Percentiles rank a stretch among this genome's conserved stretches.
phyloP scores from a whole-genome alignment of 1,140 invertebrate genomes.

The Polypedilum vanderplanki region DNA sequence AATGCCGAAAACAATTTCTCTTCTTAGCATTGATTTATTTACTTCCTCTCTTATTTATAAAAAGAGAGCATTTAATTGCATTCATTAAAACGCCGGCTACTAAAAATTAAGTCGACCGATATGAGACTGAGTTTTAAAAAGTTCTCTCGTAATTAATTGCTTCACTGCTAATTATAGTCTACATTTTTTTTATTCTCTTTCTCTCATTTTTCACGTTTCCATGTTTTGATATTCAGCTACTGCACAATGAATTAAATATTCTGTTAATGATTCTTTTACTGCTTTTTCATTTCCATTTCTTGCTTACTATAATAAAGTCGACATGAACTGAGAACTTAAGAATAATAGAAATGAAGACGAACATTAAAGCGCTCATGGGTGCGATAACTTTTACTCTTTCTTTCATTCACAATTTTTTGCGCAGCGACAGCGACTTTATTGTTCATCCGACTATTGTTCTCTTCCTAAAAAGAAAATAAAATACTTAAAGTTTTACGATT shows the following conservation, averaged over 20 bases:
- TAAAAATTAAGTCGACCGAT: too few species aligned
- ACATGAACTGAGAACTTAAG: not conserved
- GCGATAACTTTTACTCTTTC: too few species aligned
- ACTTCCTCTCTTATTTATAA: too few species aligned
- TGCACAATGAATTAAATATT: slow-evolving; percentile 11
- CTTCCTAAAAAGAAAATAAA: not conserved
- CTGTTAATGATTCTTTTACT: slow-evolving; percentile 19
- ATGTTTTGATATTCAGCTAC: not conserved
- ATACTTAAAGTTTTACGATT: too few species aligned
- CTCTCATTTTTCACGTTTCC: not conserved
- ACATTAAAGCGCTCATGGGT: too few species aligned
- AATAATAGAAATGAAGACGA: too few species aligned
- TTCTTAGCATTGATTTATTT: too few species aligned
- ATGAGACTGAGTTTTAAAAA: not conserved
- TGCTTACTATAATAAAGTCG: not conserved
- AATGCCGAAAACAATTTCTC: too few species aligned
- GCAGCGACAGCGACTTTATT: not conserved
- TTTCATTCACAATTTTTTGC: too few species aligned
- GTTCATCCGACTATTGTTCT: slow-evolving; percentile 1
- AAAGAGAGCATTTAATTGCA: too few species aligned
- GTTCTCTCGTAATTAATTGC: not conserved
- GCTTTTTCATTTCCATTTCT: slow-evolving; percentile 3
- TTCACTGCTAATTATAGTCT: not conserved
- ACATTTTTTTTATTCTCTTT: not conserved
- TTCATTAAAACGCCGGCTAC: too few species aligned